Evolutionary conservation across 2,888 invertebrate species (phyloP), one percentile per base, ranked within the genome.

Genomic region (Cheiracanthium punctorium): DNA sequence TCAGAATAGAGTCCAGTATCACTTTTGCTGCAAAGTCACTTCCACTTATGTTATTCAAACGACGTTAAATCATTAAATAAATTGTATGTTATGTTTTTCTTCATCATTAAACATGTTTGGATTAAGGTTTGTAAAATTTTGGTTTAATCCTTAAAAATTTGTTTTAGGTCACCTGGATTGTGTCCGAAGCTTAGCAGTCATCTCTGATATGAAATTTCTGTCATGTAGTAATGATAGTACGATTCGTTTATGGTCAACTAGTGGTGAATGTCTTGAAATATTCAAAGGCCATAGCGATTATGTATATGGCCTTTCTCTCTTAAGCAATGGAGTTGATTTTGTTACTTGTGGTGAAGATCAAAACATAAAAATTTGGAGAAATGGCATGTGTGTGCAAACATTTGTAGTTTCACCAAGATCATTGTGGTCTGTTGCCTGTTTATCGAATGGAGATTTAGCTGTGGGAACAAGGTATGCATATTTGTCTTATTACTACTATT

Each of bases 161-260:
- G 85, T 90, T 91, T 65, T 91, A 93, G 97, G 98, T 5, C 99
- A 99, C 91, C 95, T 95, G 0, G 99, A 99, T 91, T 98, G 98
- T 92, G 97, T 99, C 0, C 93, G 99, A 91, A 95, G 94, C 30
- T 91, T 99, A 37, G 94, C 94, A 0, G 94, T 95, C 0, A 92
- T 96, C 10, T 94, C 94, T 77, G 91, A 93, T n/a, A 94, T 94
- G 52, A 94, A 95, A 65, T 96, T 99, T 91, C 92, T 98, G 0
- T 97, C 98, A 70, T 96, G 96, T 91, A 95, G 97, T 32, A 99
- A 99, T 92, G 99, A 99, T 93, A 96, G 96, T 0, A 94, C 95
- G 0, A 94, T 99, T 67, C 94, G 95, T 89, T 93, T 95, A 76
- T 99, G 99, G 99, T 92, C 92, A 77, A 94, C 95, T 2, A 94